Percentiles rank a stretch among this genome's conserved stretches.
Evolutionary conservation across 2,113 vertebrate genomes (phyloP).

Genomic region (Ceyx melanurus): DNA sequence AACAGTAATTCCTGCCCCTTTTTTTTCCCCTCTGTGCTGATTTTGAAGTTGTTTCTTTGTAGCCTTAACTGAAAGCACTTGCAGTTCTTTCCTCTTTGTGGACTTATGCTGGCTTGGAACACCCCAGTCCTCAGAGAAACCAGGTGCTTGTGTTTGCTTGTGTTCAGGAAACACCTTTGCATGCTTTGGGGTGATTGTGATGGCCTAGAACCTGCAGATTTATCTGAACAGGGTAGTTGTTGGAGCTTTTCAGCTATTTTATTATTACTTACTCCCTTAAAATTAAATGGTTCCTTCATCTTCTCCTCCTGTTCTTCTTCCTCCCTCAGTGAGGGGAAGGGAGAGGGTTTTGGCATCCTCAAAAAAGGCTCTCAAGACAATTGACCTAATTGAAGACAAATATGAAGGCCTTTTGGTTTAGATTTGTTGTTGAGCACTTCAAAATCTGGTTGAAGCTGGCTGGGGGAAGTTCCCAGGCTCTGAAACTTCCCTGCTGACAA

Average conservation of each 20-base stretch:
- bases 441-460: background rate
- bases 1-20: background rate
- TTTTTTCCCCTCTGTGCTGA: background rate
- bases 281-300: background rate
- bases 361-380: background rate
- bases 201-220: background rate
- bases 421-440: background rate
- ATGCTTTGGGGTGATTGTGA: background rate
- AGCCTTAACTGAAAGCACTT: background rate
- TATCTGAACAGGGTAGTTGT: accelerated
- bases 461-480: background rate
- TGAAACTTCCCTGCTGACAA: background rate
- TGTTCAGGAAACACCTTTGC: background rate
- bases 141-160: background rate
- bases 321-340: background rate
- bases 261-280: background rate
- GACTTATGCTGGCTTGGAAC: background rate
- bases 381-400: background rate
- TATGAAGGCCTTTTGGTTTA: background rate
- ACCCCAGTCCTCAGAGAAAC: background rate
- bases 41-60: background rate
- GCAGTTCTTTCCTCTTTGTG: background rate
- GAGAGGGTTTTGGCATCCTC: background rate
- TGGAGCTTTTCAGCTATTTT: background rate
- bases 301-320: background rate